Percentiles rank a stretch among this genome's conserved stretches.
These are phyloP conservation scores for Microcebus griseorufus DNA, from an alignment of 2,113 vertebrate genomes.

Conservation along the genomic window DNA sequence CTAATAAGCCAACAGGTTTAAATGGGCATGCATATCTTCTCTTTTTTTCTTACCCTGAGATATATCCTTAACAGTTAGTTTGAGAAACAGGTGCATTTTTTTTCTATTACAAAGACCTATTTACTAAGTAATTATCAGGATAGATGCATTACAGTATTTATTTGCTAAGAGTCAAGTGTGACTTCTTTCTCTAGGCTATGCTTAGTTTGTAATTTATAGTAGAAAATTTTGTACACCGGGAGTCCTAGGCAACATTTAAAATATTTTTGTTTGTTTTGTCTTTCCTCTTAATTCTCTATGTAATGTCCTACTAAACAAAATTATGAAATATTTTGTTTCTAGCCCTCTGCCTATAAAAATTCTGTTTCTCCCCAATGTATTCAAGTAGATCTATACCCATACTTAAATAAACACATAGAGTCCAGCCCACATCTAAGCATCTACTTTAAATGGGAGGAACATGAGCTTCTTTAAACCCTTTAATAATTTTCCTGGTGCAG, in stretches of 20 bases:
- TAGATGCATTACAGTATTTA: neutral
- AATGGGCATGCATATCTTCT: neutral
- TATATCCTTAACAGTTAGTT: neutral
- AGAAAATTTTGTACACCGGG: neutral
- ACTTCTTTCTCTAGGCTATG: neutral
- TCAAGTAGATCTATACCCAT: neutral
- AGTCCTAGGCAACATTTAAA: neutral
- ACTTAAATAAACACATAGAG: neutral
- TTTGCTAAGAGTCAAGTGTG: neutral
- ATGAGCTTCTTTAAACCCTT: neutral
- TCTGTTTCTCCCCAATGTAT: neutral
- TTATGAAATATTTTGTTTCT: neutral
- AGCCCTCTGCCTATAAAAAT: neutral
- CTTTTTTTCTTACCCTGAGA: neutral
- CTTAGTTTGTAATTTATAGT: neutral
- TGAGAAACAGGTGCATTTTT: neutral
- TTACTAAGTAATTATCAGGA: neutral
- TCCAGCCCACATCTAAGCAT: neutral
- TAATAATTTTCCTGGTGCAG: neutral
- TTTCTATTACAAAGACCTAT: neutral
- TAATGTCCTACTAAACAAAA: neutral
- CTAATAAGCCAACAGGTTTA: neutral
- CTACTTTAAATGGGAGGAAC: neutral
- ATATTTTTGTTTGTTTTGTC: neutral
- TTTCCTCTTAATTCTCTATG: neutral